A percentile compares a stretch with the other conserved stretches of the same genome.
These are phyloP conservation scores for Garra rufa DNA, from an alignment of 2,113 vertebrate species.

Conservation along the genomic window DNA sequence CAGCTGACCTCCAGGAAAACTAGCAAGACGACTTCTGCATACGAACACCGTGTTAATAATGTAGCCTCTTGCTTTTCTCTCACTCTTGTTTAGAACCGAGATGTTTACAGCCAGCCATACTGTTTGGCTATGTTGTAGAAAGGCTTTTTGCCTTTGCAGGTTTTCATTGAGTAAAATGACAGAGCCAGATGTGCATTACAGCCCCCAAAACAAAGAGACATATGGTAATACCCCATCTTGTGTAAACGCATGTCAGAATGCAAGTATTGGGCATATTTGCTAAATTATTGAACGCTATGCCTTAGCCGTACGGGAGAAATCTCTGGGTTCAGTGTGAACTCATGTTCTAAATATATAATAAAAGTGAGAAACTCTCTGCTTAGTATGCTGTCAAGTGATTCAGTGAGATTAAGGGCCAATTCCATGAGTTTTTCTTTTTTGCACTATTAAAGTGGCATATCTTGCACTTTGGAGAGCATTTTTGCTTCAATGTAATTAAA, in stretches of 20 bases:
- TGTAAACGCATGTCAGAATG: background rate
- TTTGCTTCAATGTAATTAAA: slow-evolving; percentile 9
- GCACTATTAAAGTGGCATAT: background rate
- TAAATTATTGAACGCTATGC: background rate
- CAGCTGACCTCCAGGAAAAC: slow-evolving; percentile 33
- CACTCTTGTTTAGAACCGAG: background rate
- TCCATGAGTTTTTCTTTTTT: background rate
- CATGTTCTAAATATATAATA: slow-evolving; percentile 6
- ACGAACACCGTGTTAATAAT: background rate
- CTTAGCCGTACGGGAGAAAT: background rate
- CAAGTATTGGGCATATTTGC: background rate
- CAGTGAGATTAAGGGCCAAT: slow-evolving; percentile 26
- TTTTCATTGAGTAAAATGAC: background rate
- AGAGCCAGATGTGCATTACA: slow-evolving; percentile 19
- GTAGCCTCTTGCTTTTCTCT: background rate
- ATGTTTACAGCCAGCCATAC: background rate
- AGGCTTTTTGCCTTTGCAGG: background rate
- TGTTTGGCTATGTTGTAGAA: background rate
- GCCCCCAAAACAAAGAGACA: slow-evolving; percentile 17
- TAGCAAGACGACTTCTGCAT: slow-evolving; percentile 3
- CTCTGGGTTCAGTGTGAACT: slow-evolving; percentile 1
- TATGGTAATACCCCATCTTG: background rate
- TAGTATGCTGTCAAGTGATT: slow-evolving; percentile 33
- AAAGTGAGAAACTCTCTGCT: slow-evolving; percentile 14
- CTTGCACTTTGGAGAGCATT: background rate